Base-by-base conservation (phyloP, 2,888 invertebrate species). In the Tanytarsus gracilentus region DNA sequence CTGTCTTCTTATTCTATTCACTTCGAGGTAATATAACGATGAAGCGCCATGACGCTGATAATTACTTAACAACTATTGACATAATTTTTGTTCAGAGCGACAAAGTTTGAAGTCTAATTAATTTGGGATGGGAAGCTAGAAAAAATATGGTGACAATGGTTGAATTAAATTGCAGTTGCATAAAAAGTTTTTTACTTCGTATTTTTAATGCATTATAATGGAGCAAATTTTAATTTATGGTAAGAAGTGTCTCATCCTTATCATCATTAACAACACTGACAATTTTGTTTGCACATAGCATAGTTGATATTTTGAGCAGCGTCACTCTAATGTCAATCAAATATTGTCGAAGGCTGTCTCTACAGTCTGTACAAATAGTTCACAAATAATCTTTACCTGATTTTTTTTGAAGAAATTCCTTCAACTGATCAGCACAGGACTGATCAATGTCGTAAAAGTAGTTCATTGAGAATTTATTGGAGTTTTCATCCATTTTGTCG, bases 391-490 rank as follows among this genome's bases (percentile, higher is more conserved):
- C 14, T 27, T 58, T 58, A 58, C 58, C 58, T 58, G 58, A 11
- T 39, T 30, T 48, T 9, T 58, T 25, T 11, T 44, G 18, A 8
- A 58, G 40, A 48, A 27, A 58, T 21, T 58, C 58, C 23, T 58
- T 58, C 30, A 58, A 23, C 16, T 58, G 30, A 21, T 58, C 58
- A 48, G 30, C 48, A 21, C 48, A 48, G 7, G 48, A 48, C 30
- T 58, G 58, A 56, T 56, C 55, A 58, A 58, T 48, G 30, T 58
- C 58, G 23, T 58, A 29, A 40, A 58, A 58, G 40, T 58, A 58
- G 26, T 48, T 58, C 58, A 58, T 58, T 18, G 48, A 39, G 21
- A 21, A 58, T n/a, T 48, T 29, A 21, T 30, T 36, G 14, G 30
- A 2, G 11, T 16, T 23, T 39, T 58, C 58, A 23, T 58, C 25